Evolutionary conservation across 2,888 invertebrate species (phyloP).

Genomic region (Zygothrica quintamaculata): DNA sequence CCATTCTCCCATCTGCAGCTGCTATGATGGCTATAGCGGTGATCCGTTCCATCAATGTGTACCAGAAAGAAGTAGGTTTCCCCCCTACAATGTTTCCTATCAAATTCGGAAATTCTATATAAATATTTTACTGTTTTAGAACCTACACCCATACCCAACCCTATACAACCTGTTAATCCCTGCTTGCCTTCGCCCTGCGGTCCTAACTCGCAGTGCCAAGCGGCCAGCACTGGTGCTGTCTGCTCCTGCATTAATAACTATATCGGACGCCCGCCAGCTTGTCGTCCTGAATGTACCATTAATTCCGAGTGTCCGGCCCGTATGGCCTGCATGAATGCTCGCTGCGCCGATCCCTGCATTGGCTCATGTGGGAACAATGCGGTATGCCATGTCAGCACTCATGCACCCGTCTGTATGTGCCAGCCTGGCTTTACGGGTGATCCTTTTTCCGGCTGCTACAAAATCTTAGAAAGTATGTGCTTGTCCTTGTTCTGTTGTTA

Average conservation of each 20-base stretch:
- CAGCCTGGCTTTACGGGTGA: slow-evolving; percentile 87
- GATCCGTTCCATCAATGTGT: slow-evolving; percentile 91
- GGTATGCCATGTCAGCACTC: slow-evolving; percentile 86
- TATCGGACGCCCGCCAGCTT: slow-evolving; percentile 87
- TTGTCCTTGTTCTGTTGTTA: too few relatives aligned
- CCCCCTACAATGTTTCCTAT: not conserved
- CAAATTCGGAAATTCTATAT: too few relatives aligned
- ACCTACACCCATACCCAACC: slow-evolving; percentile 65
- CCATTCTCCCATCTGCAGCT: slow-evolving; percentile 91
- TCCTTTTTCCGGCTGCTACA: slow-evolving; percentile 87
- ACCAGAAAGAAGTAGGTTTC: slow-evolving; percentile 84
- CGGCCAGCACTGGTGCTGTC: slow-evolving; percentile 85
- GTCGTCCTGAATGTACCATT: slow-evolving; percentile 88
- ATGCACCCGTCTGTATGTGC: slow-evolving; percentile 86
- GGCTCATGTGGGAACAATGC: slow-evolving; percentile 89
- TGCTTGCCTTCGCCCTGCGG: slow-evolving; percentile 89
- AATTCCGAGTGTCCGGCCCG: slow-evolving; percentile 86
- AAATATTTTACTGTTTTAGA: slow-evolving; percentile 60
- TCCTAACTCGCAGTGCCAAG: slow-evolving; percentile 87
- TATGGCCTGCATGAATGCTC: slow-evolving; percentile 85
- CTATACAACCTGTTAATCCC: slow-evolving; percentile 85
- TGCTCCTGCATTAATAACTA: slow-evolving; percentile 87
- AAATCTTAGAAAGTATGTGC: slow-evolving; percentile 85
- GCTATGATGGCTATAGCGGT: slow-evolving; percentile 88
- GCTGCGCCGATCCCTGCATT: slow-evolving; percentile 87